Base-by-base conservation (phyloP, 2,113 vertebrate genomes). In the Shinisaurus crocodilurus region DNA sequence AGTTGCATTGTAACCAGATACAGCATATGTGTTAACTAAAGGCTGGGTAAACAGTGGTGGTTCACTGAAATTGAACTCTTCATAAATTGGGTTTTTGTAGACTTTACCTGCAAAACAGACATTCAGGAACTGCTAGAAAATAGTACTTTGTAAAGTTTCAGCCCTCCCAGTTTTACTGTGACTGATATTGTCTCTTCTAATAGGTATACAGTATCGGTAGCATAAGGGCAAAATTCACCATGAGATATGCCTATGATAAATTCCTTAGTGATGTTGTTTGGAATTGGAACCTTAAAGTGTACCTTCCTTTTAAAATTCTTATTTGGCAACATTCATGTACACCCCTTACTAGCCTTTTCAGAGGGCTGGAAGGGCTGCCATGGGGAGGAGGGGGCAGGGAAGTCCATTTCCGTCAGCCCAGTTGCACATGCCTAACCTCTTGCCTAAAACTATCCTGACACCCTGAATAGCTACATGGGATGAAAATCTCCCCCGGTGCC, bases 1-100 rank as follows among this genome's bases (percentile, higher is more conserved):
- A 57, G 98, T 98, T 54, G 99, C 93, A 0, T 99, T 99, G 96
- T 99, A 99, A 48, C 99, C 99, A 27, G 99, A 98, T 0, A 99
- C 90, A 0, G 99, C 99, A 8, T 97, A 98, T 0, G 98, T 99
- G 96, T 99, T 98, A 90, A 99, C 96, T 91, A 99, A 96, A 8
- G 99, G 98, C 94, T 99, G 99, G 1, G 99, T 99, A 95, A 99
- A 99, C 91, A 97, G 95, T 0, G 99, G 99, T 0, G 98, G 93
- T 95, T 99, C 99, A 1, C 96, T 98, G 97, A 99, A 99, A 96
- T 99, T 97, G 7, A 98, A 99, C 82, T 99, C 98, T 0, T 96
- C 97, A 57, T 98, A 99, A 81, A 99, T 96, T 0, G 98, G 98
- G 0, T 96, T 98, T 97, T 99, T 99, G 94, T 99, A 95, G 93